These are phyloP conservation scores for Ptiloglossa arizonensis DNA, from an alignment of 1,140 invertebrate species.

Conservation along the genomic window DNA sequence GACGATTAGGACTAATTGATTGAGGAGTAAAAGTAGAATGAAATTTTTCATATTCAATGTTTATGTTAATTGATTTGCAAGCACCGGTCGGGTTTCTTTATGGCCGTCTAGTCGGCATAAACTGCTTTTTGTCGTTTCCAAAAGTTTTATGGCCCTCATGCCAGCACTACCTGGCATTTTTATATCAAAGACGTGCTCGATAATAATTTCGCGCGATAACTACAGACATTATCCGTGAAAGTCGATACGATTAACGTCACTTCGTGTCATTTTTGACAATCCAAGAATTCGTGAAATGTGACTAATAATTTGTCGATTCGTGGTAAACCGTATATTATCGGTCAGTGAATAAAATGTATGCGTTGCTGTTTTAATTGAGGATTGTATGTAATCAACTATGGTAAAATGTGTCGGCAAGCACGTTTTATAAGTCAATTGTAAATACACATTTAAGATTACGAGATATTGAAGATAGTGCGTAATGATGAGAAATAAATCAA, in stretches of 20 bases:
- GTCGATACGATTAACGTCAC: slow-evolving; percentile 15
- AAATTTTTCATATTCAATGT: slow-evolving; percentile 27
- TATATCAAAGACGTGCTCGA: slow-evolving; percentile 56
- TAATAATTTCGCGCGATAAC: slow-evolving; percentile 34
- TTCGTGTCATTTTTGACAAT: slow-evolving; percentile 29
- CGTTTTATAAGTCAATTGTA: slow-evolving; percentile 11
- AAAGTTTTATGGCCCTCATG: slow-evolving; percentile 23
- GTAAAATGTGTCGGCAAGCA: slow-evolving; percentile 6
- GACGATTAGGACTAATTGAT: neutral
- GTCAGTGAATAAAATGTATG: slow-evolving; percentile 3
- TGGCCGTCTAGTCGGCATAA: neutral
- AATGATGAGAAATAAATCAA: neutral
- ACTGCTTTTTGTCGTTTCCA: slow-evolving; percentile 1
- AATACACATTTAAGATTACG: neutral
- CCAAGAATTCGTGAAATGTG: neutral
- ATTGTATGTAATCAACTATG: neutral
- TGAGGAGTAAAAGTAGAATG: slow-evolving; percentile 17
- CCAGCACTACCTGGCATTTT: slow-evolving; percentile 23
- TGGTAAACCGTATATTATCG: slow-evolving; percentile 5
- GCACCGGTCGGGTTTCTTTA: neutral
- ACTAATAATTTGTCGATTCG: neutral
- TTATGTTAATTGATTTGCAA: slow-evolving; percentile 3
- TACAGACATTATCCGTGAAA: neutral
- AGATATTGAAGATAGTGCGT: neutral
- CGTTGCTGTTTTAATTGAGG: slow-evolving; percentile 23